Conservation (phyloP, 2,888 invertebrate genomes). For the Eremobia ochroleuca region DNA sequence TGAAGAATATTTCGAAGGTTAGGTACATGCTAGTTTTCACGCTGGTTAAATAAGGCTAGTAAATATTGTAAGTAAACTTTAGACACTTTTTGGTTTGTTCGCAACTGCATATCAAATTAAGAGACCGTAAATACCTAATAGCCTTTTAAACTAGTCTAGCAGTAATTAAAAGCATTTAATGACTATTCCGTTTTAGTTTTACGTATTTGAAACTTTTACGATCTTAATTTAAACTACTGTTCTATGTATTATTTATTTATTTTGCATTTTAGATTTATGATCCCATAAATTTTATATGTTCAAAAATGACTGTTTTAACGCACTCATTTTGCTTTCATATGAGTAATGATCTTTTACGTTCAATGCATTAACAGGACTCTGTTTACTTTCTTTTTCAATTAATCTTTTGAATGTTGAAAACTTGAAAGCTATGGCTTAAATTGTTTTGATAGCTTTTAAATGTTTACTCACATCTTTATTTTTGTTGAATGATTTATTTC, state of each 20-base stretch:
- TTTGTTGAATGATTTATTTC: constrained; percentile 18
- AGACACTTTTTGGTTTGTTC: neutral
- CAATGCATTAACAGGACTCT: constrained; percentile 13
- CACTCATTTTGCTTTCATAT: constrained; percentile 10
- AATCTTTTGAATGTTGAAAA: constrained; percentile 26
- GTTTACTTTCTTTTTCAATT: constrained; percentile 46
- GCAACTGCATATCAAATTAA: constrained; percentile 9
- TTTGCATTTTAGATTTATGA: constrained; percentile 45
- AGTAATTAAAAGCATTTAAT: constrained; percentile 17
- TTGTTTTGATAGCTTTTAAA: constrained; percentile 27
- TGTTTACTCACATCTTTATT: constrained; percentile 10
- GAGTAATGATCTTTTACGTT: constrained; percentile 10
- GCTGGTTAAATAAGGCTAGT: constrained; percentile 13
- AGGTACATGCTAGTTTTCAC: constrained; percentile 17
- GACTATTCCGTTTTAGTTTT: neutral
- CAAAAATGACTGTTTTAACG: constrained; percentile 17
- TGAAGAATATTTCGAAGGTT: constrained; percentile 25
- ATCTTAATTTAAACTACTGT: constrained; percentile 33
- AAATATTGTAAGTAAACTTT: constrained; percentile 3
- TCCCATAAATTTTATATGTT: constrained; percentile 13
- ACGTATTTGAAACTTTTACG: constrained; percentile 8
- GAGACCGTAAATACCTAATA: neutral
- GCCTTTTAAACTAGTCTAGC: neutral
- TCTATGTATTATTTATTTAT: constrained; percentile 24
- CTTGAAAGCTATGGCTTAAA: constrained; percentile 9